Conservation (phyloP, 2,113 vertebrate genomes). For the Clupea harengus region DNA sequence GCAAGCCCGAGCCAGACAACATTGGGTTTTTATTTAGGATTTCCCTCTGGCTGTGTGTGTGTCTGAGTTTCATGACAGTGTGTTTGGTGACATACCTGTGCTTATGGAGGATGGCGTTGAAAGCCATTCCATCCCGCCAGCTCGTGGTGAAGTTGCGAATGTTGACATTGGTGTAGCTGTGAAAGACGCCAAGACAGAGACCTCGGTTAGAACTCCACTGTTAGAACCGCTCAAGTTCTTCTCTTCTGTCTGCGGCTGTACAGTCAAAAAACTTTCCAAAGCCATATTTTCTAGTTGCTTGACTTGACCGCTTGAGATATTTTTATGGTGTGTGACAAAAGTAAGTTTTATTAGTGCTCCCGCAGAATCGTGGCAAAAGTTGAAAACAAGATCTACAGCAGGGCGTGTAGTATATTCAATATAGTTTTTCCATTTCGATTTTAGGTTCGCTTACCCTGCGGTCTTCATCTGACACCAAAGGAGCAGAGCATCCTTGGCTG, state of each 20-base stretch:
- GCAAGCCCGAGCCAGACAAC: no score
- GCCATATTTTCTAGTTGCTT: background rate
- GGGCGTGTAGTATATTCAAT: background rate
- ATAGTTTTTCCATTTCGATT: no score
- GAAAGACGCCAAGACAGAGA: background rate
- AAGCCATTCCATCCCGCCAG: constrained; percentile 98
- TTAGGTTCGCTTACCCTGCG: constrained; percentile 80
- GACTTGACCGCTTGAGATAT: background rate
- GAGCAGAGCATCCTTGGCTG: constrained; percentile 92
- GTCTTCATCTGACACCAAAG: constrained; percentile 99
- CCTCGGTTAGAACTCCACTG: background rate
- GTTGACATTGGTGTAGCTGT: constrained; percentile 93
- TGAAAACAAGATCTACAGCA: background rate
- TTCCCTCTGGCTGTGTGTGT: background rate
- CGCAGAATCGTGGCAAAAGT: background rate
- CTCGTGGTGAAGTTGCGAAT: constrained; percentile 97
- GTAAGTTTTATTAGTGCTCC: background rate
- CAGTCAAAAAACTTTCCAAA: background rate
- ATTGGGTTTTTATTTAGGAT: no score
- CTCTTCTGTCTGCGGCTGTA: background rate
- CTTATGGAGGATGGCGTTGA: constrained; percentile 97
- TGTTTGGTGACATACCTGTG: constrained; percentile 77
- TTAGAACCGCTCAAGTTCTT: background rate
- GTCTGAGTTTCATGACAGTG: background rate
- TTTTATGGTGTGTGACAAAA: background rate